These are phyloP conservation scores for Nemotelus pantherinus DNA, from an alignment of 2,888 invertebrate genomes.

Conservation along the genomic window DNA sequence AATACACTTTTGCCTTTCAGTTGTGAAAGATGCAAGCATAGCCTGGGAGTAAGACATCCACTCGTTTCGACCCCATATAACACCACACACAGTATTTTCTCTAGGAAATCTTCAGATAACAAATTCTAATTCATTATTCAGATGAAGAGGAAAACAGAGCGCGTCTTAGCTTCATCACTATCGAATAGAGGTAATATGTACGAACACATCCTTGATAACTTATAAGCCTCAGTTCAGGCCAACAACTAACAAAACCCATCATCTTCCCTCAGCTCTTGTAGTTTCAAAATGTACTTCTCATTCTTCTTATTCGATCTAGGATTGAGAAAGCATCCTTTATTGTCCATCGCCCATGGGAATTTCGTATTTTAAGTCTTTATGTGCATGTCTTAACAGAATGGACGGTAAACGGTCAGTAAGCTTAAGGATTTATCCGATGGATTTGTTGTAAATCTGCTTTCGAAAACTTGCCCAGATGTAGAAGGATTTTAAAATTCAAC, in stretches of 20 bases:
- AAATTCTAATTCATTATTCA: constrained; percentile 52
- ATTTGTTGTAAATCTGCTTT: constrained; percentile 54
- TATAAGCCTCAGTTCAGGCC: constrained; percentile 37
- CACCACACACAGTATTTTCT: constrained; percentile 49
- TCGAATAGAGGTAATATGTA: constrained; percentile 19
- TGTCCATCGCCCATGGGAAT: constrained; percentile 47
- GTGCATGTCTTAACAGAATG: constrained; percentile 58
- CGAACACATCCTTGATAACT: constrained; percentile 12
- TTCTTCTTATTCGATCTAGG: constrained; percentile 2
- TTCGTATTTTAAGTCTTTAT: constrained; percentile 49
- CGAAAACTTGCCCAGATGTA: constrained; percentile 49
- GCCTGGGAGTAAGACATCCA: not conserved
- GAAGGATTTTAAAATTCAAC: constrained; percentile 27
- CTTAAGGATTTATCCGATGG: constrained; percentile 54
- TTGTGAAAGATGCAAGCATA: not conserved
- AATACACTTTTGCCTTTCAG: constrained; percentile 29
- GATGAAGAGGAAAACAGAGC: constrained; percentile 19
- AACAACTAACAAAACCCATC: constrained; percentile 2
- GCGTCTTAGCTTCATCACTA: not conserved
- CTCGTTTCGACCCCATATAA: not conserved
- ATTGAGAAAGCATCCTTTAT: constrained; percentile 45
- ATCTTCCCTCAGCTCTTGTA: constrained; percentile 1
- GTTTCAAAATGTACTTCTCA: constrained; percentile 9
- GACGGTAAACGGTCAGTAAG: constrained; percentile 53
- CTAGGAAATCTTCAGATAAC: constrained; percentile 51